Percentiles rank a stretch among this genome's conserved stretches.
These are phyloP conservation scores for Drosophila tsacasi DNA, from an alignment of 1,140 invertebrate species.

Conservation along the genomic window DNA sequence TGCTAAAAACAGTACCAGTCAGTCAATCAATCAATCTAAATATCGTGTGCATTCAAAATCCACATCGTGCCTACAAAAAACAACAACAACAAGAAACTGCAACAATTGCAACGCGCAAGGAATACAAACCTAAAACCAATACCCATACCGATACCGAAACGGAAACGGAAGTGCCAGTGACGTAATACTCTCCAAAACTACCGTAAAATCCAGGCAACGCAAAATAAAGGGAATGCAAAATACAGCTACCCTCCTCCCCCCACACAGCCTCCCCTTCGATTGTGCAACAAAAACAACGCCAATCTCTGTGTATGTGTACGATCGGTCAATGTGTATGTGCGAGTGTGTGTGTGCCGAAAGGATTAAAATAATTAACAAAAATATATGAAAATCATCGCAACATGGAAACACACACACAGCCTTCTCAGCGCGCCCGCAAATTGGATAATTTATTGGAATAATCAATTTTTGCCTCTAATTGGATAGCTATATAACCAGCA, in stretches of 20 bases:
- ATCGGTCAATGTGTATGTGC: conserved; percentile 12
- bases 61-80: conserved; percentile 67
- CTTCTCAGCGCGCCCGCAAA: conserved; percentile 26
- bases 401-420: conserved; percentile 2
- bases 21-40: conserved; percentile 48
- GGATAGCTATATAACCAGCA: conserved; percentile 32
- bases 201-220: conserved; percentile 16
- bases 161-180: conserved; percentile 81
- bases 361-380: conserved; percentile 14
- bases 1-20: conserved; percentile 29
- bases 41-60: conserved; percentile 78
- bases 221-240: conserved; percentile 23
- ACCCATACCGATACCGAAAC: conserved; percentile 17
- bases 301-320: conserved; percentile 40
- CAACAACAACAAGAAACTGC: conserved; percentile 31
- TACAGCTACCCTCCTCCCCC: conserved; percentile 3
- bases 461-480: conserved; percentile 31
- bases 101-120: conserved; percentile 54
- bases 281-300: conserved; percentile 64
- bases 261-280: conserved; percentile 30
- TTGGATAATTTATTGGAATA: conserved; percentile 72
- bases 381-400: conserved; percentile 12
- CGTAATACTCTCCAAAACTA: conserved; percentile 71
- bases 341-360: conserved; percentile 24
- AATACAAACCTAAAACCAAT: conserved; percentile 21